These are phyloP conservation scores for Lethocerus indicus DNA, from an alignment of 1,140 invertebrate genomes.

Conservation along the genomic window DNA sequence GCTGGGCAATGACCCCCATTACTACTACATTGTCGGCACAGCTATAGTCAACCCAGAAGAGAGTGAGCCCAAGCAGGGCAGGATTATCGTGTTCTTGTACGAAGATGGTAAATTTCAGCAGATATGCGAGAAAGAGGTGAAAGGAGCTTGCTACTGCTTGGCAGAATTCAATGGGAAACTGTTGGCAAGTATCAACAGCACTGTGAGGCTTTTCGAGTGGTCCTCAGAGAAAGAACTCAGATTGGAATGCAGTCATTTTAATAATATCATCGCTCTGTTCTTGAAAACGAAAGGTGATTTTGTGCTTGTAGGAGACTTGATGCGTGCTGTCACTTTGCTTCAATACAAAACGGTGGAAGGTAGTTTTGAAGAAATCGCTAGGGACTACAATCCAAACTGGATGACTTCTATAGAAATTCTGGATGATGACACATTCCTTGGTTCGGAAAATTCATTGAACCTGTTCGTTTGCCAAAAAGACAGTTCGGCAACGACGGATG, in stretches of 20 bases:
- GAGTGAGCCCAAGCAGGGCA: conserved; percentile 73
- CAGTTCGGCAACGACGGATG: conserved; percentile 87
- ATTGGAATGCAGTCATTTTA: conserved; percentile 92
- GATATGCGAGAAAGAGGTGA: conserved; percentile 90
- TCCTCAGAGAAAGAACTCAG: conserved; percentile 89
- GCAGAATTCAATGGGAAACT: conserved; percentile 90
- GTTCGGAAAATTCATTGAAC: conserved; percentile 88
- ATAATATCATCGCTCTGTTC: conserved; percentile 88
- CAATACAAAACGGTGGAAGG: conserved; percentile 96
- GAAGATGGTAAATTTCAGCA: conserved; percentile 74
- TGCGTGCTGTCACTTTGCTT: conserved; percentile 86
- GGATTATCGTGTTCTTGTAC: conserved; percentile 86
- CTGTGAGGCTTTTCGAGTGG: conserved; percentile 93
- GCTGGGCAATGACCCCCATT: conserved; percentile 77
- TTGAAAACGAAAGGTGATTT: conserved; percentile 96
- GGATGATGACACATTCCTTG: conserved; percentile 94
- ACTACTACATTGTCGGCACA: conserved; percentile 90
- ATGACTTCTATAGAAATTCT: conserved; percentile 94
- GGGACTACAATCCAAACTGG: conserved; percentile 96
- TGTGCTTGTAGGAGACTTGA: conserved; percentile 91
- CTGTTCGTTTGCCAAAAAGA: conserved; percentile 92
- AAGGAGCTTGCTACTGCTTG: conserved; percentile 84
- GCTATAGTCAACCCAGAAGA: conserved; percentile 88
- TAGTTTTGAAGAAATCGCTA: conserved; percentile 90
- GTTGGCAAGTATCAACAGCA: conserved; percentile 88